Conservation (phyloP, 2,888 invertebrate species). For the Osmoderma eremita region DNA sequence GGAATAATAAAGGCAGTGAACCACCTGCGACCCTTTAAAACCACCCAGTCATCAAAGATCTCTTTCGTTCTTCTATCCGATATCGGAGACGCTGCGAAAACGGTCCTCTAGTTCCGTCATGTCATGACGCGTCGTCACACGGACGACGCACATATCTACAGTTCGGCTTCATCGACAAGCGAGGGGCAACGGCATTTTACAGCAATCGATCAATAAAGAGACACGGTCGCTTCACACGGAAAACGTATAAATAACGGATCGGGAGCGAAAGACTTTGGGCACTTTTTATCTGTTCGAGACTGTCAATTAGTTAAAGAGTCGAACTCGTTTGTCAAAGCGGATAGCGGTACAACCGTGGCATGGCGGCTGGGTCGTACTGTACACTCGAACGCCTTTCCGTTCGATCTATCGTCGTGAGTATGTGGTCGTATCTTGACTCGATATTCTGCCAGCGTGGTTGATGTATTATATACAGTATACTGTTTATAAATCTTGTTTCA, state of each 20-base stretch:
- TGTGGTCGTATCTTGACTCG: too few relatives aligned
- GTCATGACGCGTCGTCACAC: neutral
- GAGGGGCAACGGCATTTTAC: neutral
- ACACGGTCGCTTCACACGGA: conserved; percentile 25
- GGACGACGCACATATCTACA: neutral
- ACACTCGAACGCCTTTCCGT: conserved; percentile 21
- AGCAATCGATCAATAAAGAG: conserved; percentile 24
- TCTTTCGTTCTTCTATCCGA: neutral
- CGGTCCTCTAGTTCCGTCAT: neutral
- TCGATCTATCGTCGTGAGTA: too few relatives aligned
- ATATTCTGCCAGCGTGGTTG: too few relatives aligned
- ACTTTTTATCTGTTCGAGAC: conserved; percentile 44
- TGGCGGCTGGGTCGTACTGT: conserved; percentile 20
- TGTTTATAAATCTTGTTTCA: too few relatives aligned
- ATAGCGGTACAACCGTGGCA: conserved; percentile 31
- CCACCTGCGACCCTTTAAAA: neutral
- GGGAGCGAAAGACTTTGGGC: conserved; percentile 32
- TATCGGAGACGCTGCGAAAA: too few relatives aligned
- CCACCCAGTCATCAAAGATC: neutral
- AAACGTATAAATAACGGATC: conserved; percentile 36
- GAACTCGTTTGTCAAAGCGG: conserved; percentile 41
- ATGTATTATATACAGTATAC: too few relatives aligned
- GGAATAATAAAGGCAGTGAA: neutral
- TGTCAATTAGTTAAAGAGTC: conserved; percentile 47
- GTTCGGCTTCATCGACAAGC: neutral